Percentiles rank a stretch among this genome's conserved stretches.
phyloP scores from a whole-genome alignment of 2,113 vertebrate species.

The Toxotes chatareus region DNA sequence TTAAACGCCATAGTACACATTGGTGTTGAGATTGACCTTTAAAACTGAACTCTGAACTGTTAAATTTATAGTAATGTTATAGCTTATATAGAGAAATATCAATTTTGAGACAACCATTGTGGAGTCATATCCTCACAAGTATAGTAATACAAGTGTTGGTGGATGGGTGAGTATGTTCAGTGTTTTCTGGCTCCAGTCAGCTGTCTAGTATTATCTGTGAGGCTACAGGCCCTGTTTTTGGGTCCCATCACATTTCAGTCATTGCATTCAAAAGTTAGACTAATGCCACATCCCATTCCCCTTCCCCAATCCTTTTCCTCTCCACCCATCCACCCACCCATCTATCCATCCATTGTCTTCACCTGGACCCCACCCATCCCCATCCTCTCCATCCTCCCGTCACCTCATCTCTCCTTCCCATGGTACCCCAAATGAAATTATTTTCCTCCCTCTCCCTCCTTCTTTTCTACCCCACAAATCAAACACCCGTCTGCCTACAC shows the following conservation, averaged over 20 bases:
- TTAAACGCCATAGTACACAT: background rate
- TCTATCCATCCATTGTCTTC: slow-evolving; percentile 26
- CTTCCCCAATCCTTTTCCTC: slow-evolving; percentile 47
- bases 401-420: background rate
- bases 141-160: slow-evolving; percentile 69
- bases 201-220: slow-evolving; percentile 65
- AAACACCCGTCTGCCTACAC: slow-evolving; percentile 30
- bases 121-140: slow-evolving; percentile 59
- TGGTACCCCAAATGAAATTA: slow-evolving; percentile 46
- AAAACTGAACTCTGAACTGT: background rate
- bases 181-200: slow-evolving; percentile 67
- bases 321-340: slow-evolving; percentile 50
- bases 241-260: slow-evolving; percentile 73
- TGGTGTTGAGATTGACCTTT: background rate
- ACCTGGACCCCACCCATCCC: slow-evolving; percentile 43
- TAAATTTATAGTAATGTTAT: background rate
- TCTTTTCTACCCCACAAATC: slow-evolving; percentile 53
- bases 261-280: slow-evolving; percentile 72
- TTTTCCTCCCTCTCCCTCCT: slow-evolving; percentile 26
- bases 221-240: slow-evolving; percentile 48
- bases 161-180: slow-evolving; percentile 65
- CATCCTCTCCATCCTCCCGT: slow-evolving; percentile 15
- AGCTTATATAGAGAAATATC: background rate
- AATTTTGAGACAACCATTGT: background rate
- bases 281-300: slow-evolving; percentile 71